Base-by-base conservation (phyloP, 2,797 vertebrate species). In the Chiloscyllium punctatum region DNA sequence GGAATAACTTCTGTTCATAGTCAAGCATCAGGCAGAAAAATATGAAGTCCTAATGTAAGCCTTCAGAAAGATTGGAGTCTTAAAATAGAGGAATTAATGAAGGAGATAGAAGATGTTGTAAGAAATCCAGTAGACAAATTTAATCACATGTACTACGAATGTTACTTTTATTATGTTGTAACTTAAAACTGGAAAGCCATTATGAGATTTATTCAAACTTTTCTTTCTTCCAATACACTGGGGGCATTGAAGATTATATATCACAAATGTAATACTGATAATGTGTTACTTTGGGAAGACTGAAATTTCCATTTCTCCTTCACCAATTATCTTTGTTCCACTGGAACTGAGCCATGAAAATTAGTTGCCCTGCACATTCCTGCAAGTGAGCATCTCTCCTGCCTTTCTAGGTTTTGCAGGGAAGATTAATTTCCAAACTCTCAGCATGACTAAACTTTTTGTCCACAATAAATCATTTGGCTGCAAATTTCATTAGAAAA, bases 391-490 rank as follows among this genome's bases (percentile, higher is more conserved):
- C 42, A 62, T 92, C 90, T 69, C 62, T 69, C 33, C 90, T 92
- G 62, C n/a, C 66, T 25, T 66, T 92, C 69, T 92, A 66, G 23
- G 18, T 37, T 21, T 5, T 9, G 23, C n/a, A 92, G 90, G 25
- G 69, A 92, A 92, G 90, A 92, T 92, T 92, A 92, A 92, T 92
- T 69, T 92, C 69, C n/a, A 92, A 92, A 92, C 90, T 69, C 90
- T 68, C 66, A 69, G 90, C 90, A 42, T 68, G 90, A 92, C 90
- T 69, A 92, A 92, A 92, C 66, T 92, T 92, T 92, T 68, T 69
- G 90, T 69, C 90, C 90, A 92, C n/a, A 69, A 92, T 92, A 92
- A 92, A 92, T 92, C 90, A 92, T 92, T 68, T 92, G 66, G 66
- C 62, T 66, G 25, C 62, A 69, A 92, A 92, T 92, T 92, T 92